Conservation (phyloP, 2,797 vertebrate genomes). For the Hippocampus kuda region DNA sequence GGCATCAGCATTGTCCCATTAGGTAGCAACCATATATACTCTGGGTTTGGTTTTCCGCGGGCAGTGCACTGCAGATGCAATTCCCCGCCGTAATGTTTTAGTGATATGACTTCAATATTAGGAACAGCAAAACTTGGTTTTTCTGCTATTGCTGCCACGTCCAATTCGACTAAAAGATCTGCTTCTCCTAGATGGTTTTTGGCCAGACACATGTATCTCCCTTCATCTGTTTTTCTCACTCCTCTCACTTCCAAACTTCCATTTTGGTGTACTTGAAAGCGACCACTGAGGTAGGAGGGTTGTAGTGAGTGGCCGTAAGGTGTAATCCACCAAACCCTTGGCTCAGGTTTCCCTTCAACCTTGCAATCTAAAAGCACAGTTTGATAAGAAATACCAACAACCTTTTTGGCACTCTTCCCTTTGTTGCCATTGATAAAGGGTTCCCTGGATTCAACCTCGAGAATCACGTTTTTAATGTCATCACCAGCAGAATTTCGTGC, state of each 20-base stretch:
- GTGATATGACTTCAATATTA: conserved; percentile 68
- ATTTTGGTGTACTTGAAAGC: conserved; percentile 70
- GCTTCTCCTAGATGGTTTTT: conserved; percentile 66
- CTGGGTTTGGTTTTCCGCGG: conserved; percentile 67
- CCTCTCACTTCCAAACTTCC: conserved; percentile 70
- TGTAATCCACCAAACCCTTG: conserved; percentile 65
- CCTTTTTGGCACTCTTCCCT: conserved; percentile 46
- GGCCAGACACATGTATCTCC: conserved; percentile 62
- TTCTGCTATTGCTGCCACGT: conserved; percentile 67
- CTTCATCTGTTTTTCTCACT: conserved; percentile 68
- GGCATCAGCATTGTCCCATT: conserved; percentile 62
- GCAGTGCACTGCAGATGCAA: conserved; percentile 61
- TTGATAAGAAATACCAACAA: conserved; percentile 66
- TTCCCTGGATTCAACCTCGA: conserved; percentile 59
- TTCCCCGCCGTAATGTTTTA: conserved; percentile 55
- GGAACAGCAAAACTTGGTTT: conserved; percentile 71
- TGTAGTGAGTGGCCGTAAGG: conserved; percentile 60
- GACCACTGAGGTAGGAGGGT: conserved; percentile 63
- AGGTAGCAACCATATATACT: conserved; percentile 69
- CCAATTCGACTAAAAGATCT: conserved; percentile 60
- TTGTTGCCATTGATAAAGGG: conserved; percentile 59
- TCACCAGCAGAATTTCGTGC: conserved; percentile 65
- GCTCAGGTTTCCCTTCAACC: conserved; percentile 67
- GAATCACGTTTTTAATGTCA: conserved; percentile 60
- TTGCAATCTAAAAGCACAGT: conserved; percentile 63